Evolutionary conservation across 2,113 vertebrate species (phyloP), one percentile per base, ranked within the genome.

Genomic region (Rhea americana): DNA sequence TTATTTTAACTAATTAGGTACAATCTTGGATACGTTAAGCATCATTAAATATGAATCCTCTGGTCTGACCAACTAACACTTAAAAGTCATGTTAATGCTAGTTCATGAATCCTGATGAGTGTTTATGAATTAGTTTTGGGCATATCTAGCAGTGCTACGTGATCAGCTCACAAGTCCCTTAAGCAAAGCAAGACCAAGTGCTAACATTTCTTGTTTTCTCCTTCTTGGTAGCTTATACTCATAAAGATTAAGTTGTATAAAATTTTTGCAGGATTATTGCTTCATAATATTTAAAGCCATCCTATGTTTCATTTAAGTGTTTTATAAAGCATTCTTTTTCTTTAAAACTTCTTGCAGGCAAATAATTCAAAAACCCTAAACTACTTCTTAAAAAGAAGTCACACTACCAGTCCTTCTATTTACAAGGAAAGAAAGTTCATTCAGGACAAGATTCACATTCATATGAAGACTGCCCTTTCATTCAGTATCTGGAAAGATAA

Each of bases 1-100:
- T 72, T 87, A 75, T 95, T 96, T 96, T 95, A 93, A 77, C 55
- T 55, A 92, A 89, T 96, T 97, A 94, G 50, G 93, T 95, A 88
- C 71, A 81, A 59, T 72, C 51, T 95, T 82, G 72, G 25, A 76
- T 82, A 84, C 39, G 51, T 61, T 94, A 95, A 93, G 37, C 73
- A 63, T 87, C 62, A 90, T 91, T 95, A 96, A 92, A 81, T 86
- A 86, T 95, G 15, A 87, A 82, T 94, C 51, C 14, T 83, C 78
- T 89, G 56, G 20, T 76, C 80, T 80, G 59, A 84, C 80, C 21
- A 47, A 50, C 51, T 95, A 77, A 93, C 58, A 87, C 18, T 65
- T 97, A 87, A 91, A 95, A 93, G 56, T 91, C 32, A 50, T 18
- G 3, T 30, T 89, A 85, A 92, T 95, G 84, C 43, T 87, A 80